These are phyloP conservation scores for Xenus cinereus DNA, from an alignment of 2,113 vertebrate genomes.

Conservation along the genomic window DNA sequence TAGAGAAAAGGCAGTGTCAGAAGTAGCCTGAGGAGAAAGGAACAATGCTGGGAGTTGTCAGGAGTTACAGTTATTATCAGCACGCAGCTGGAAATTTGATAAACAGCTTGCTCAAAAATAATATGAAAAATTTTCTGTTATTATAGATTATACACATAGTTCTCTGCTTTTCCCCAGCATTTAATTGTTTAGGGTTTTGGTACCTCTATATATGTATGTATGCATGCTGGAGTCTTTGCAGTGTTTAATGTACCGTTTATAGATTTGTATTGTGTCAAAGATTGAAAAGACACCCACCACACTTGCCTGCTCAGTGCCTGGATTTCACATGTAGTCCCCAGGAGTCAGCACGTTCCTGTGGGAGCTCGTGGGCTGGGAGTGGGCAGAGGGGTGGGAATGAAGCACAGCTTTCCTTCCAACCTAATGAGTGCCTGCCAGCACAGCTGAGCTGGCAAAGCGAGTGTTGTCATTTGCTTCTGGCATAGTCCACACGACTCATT, in stretches of 20 bases:
- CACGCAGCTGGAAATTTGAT: conserved; percentile 6
- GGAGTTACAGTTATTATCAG: neutral
- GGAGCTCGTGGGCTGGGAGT: conserved; percentile 43
- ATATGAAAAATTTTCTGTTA: neutral
- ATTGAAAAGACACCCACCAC: neutral
- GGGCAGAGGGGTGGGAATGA: conserved; percentile 47
- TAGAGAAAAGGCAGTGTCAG: conserved; percentile 4
- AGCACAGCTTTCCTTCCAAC: conserved; percentile 34
- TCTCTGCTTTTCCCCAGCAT: neutral
- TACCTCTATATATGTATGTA: neutral
- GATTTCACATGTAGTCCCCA: neutral
- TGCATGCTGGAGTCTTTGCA: neutral
- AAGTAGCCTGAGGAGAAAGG: conserved; percentile 24
- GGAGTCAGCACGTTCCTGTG: neutral
- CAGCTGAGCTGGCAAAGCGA: conserved; percentile 60
- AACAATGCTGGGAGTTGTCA: neutral
- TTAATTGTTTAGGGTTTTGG: neutral
- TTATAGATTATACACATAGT: neutral
- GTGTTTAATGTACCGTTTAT: neutral
- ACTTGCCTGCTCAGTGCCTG: neutral
- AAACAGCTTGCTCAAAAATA: conserved; percentile 38
- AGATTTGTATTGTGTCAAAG: neutral
- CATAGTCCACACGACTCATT: conserved; percentile 17
- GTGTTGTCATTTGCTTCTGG: conserved; percentile 54
- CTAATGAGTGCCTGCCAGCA: conserved; percentile 57